Conservation (phyloP, 2,797 vertebrate genomes). For the Amblyopsis hoosieri region DNA sequence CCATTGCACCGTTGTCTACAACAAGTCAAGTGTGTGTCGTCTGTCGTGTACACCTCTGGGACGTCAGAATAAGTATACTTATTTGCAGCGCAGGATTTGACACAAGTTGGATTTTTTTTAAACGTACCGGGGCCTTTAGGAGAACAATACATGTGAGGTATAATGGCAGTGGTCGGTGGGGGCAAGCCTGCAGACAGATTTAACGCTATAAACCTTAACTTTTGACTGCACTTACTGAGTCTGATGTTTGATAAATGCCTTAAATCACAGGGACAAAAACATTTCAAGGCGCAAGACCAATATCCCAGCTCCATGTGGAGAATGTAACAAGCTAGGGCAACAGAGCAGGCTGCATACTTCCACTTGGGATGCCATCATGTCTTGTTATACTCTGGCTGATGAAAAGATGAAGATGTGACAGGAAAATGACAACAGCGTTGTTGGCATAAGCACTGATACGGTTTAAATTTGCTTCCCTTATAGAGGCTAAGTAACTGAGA, state of each 20-base stretch:
- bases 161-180: too few species aligned
- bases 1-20: too few species aligned
- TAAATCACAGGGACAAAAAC: not conserved
- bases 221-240: conserved; percentile 35
- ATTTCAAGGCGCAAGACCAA: conserved; percentile 13
- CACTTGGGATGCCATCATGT: conserved; percentile 4
- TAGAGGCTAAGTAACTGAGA: conserved; percentile 28
- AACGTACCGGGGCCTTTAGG: too few species aligned
- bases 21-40: too few species aligned
- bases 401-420: conserved; percentile 39
- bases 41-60: too few species aligned
- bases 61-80: too few species aligned
- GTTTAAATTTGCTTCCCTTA: conserved; percentile 8
- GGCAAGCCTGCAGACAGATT: not conserved
- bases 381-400: conserved; percentile 32
- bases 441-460: too few species aligned
- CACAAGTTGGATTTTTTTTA: too few species aligned
- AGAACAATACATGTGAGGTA: too few species aligned
- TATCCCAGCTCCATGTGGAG: conserved; percentile 25
- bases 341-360: conserved; percentile 4
- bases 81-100: too few species aligned
- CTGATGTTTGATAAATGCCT: conserved; percentile 11
- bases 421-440: conserved; percentile 25
- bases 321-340: conserved; percentile 41
- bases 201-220: conserved; percentile 29